These are phyloP conservation scores for Urocynchramus pylzowi DNA, from an alignment of 2,113 vertebrate species.

Conservation along the genomic window DNA sequence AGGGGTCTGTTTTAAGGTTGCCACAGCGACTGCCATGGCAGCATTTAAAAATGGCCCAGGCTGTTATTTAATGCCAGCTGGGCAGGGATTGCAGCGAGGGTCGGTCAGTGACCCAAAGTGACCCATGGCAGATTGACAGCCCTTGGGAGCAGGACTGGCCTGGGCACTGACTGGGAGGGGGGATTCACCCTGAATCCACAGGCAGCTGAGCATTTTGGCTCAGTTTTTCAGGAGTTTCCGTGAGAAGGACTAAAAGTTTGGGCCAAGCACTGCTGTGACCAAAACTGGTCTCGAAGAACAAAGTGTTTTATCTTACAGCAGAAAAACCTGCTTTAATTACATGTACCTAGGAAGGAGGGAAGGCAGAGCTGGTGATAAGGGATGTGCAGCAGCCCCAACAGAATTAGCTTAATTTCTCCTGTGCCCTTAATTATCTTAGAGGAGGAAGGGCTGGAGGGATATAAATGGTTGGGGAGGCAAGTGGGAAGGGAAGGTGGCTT, in stretches of 20 bases:
- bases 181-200: neutral
- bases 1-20: neutral
- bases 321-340: conserved; percentile 37
- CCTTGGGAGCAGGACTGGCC: fast-evolving
- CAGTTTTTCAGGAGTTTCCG: neutral
- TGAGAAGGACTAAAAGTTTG: neutral
- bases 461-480: neutral
- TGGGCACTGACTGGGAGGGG: neutral
- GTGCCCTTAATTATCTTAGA: conserved; percentile 13
- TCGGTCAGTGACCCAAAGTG: neutral
- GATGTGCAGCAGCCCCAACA: neutral
- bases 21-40: neutral
- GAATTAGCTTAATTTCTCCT: conserved; percentile 37
- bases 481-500: neutral
- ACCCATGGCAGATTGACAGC: fast-evolving
- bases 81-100: neutral
- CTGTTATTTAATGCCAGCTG: neutral
- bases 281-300: neutral
- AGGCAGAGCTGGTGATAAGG: neutral
- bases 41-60: conserved; percentile 34
- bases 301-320: neutral
- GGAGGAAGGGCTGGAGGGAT: neutral
- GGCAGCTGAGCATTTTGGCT: neutral
- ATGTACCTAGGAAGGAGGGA: neutral
- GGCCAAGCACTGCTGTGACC: neutral